Evolutionary conservation across 1,140 invertebrate genomes (phyloP).

Genomic region (Orchestia grillus): DNA sequence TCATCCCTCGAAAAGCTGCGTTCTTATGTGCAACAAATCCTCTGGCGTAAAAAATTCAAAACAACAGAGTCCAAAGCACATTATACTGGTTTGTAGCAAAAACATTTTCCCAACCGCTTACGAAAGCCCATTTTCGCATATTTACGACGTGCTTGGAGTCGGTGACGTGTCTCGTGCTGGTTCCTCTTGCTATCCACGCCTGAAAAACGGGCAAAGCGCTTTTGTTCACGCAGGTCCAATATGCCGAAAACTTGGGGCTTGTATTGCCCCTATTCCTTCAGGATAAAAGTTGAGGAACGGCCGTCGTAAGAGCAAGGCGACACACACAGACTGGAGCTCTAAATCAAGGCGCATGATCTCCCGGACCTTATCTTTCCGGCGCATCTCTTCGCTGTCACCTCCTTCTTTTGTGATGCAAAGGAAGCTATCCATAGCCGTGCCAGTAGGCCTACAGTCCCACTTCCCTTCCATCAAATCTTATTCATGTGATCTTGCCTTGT

Average conservation of each 20-base stretch:
- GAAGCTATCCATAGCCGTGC: background rate
- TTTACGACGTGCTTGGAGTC: too few species aligned
- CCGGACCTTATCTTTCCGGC: background rate
- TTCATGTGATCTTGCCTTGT: background rate
- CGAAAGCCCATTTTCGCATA: too few species aligned
- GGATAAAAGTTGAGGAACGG: background rate
- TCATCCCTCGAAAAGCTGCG: too few species aligned
- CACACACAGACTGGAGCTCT: background rate
- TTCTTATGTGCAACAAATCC: too few species aligned
- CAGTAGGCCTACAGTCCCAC: background rate
- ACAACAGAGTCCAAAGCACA: too few species aligned
- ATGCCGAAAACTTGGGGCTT: background rate
- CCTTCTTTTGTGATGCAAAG: background rate
- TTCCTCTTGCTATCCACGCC: background rate
- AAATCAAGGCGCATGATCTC: background rate
- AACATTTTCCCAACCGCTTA: too few species aligned
- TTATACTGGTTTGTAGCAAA: too few species aligned
- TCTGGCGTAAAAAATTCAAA: too few species aligned
- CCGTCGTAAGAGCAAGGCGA: background rate
- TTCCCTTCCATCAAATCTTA: background rate
- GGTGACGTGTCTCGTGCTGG: too few species aligned
- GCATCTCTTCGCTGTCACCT: background rate
- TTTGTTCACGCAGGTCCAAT: background rate
- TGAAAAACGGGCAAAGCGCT: background rate
- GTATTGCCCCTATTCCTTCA: background rate